A percentile compares a stretch with the other conserved stretches of the same genome.
phyloP scores from a whole-genome alignment of 2,113 vertebrate genomes.

The Lagopus leucura region DNA sequence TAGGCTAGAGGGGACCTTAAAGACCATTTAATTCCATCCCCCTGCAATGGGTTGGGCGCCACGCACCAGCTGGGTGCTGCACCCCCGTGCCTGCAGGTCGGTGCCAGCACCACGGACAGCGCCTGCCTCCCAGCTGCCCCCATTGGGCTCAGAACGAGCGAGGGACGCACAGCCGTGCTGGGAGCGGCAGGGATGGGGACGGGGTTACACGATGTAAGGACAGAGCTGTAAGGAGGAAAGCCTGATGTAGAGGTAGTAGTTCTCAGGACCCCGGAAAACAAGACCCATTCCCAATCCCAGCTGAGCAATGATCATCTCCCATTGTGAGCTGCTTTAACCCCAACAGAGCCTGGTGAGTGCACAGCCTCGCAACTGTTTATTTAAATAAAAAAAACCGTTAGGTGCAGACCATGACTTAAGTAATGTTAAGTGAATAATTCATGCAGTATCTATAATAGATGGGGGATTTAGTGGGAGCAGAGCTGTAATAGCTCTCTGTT shows the following conservation, averaged over 20 bases:
- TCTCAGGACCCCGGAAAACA: not conserved
- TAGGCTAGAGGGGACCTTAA: no score
- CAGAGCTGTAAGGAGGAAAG: not conserved
- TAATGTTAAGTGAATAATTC: conserved; percentile 74
- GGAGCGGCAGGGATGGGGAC: not conserved
- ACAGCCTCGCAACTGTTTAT: not conserved
- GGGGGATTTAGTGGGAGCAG: conserved; percentile 70
- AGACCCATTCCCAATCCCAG: not conserved
- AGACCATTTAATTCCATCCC: no score
- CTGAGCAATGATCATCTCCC: not conserved
- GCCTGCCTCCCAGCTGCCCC: not conserved
- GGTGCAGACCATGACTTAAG: conserved; percentile 58
- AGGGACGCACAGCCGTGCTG: not conserved
- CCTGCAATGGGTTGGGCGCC: no score
- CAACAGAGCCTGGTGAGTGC: not conserved
- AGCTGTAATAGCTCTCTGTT: conserved; percentile 68
- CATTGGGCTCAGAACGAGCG: accelerated
- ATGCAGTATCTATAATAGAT: conserved; percentile 75
- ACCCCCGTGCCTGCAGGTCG: not conserved
- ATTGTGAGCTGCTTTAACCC: not conserved
- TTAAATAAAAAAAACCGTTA: not conserved
- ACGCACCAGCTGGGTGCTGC: no score
- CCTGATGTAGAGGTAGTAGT: not conserved
- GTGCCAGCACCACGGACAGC: not conserved
- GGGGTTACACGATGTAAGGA: not conserved